Evolutionary conservation across 2,888 invertebrate species (phyloP), one percentile per base, ranked within the genome.

Genomic region (Zaprionus lineosus): DNA sequence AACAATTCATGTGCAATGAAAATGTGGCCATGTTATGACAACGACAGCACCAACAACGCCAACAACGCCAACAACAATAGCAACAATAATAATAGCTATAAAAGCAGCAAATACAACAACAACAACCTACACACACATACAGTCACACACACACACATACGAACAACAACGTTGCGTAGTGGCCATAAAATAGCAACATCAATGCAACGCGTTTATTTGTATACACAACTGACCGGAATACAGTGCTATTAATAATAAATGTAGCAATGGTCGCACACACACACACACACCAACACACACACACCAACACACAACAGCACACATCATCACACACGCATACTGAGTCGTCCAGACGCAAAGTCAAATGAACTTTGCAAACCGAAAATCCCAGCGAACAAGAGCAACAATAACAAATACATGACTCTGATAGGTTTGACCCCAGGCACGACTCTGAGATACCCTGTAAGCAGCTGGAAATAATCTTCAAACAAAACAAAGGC

Each of bases 181-280:
- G 69, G 60, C 56, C 77, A 77, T 78, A 74, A 78, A 81, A 81
- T 77, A 72, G 78, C 72, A 83, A 79, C 84, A 75, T 84, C 86
- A 79, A 73, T 75, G 84, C 60, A 81, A 37, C 60, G 73, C 74
- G 81, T 66, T 79, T 68, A 76, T 66, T 79, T 65, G 63, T 70
- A 62, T 57, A 74, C 75, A 65, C 62, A 62, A 73, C 68, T 64
- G 84, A 50, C 86, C 86, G 86, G 76, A 84, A 84, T 72, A 73
- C 74, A 83, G 68, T 53, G 76, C 74, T 72, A 85, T 86, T 86
- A 84, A 85, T 84, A 84, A 86, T 86, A 85, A 86, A 86, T 86
- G 86, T 71, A 56, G 71, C 84, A 71, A 47, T 71, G 65, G 60
- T 50, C 44, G 15, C 52, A 44, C 62, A 59, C 39, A 48, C 36